phyloP scores from a whole-genome alignment of 2,888 invertebrate genomes.

The Hartigia nigra region DNA sequence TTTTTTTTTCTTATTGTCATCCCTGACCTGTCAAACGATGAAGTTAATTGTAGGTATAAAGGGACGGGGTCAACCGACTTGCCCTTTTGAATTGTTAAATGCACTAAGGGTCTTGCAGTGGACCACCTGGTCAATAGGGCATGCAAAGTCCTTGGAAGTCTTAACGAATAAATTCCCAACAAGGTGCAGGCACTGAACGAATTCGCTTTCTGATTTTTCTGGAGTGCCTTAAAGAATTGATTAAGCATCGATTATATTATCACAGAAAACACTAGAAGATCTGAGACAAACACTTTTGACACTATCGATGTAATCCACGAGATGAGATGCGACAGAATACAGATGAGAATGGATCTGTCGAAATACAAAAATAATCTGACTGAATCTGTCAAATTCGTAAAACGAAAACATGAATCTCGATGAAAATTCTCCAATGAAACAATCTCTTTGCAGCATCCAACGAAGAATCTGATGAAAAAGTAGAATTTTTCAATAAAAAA shows the following conservation, averaged over 20 bases:
- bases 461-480: background rate
- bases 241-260: background rate
- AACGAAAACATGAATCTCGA: background rate
- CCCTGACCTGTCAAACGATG: background rate
- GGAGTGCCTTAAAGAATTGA: background rate
- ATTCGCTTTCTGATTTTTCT: background rate
- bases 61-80: background rate
- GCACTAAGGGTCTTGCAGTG: background rate
- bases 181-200: background rate
- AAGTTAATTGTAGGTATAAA: background rate
- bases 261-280: background rate
- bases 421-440: background rate
- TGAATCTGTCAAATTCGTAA: background rate
- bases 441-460: background rate
- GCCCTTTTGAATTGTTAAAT: background rate
- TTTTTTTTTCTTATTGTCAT: background rate
- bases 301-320: background rate
- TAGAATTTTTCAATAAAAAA: background rate
- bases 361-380: background rate
- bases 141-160: background rate
- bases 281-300: background rate
- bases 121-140: background rate
- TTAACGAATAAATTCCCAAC: background rate
- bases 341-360: background rate
- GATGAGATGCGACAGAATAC: background rate